Base-by-base conservation (phyloP, 2,888 invertebrate genomes). In the Lithosia quadra region DNA sequence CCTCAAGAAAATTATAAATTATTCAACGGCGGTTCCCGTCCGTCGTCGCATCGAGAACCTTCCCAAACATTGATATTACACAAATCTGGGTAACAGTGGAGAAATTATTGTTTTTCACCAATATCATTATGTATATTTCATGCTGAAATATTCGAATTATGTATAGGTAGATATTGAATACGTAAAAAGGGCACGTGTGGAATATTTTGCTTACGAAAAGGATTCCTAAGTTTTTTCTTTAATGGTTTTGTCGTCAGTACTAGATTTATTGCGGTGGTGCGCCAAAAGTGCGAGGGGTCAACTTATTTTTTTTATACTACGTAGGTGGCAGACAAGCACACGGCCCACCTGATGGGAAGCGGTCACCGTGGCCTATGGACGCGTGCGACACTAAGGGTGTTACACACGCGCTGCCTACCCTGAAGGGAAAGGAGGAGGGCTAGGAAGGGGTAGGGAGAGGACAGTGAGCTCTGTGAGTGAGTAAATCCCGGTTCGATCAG, bases 111-210 rank as follows among this genome's bases (percentile, higher is more conserved):
- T 79, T 76, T 72, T 74, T 74, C 72, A 58, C 65, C 76, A 77
- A 80, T 68, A 71, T 67, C 63, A 55, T 71, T 80, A 74, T 69
- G 78, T 65, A 74, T 72, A 70, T 79, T 70, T 80, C 77, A 80
- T 80, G 78, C 67, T 75, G 73, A 77, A 65, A 10, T 74, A 79
- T 77, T 77, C 70, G 79, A 79, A 76, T 76, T 74, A 36, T n/a
- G n/a, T n/a, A n/a, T n/a, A n/a, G n/a, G n/a, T 65, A 43, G 71
- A 59, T 77, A 78, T 78, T 69, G 78, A 66, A 60, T 33, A 28
- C 69, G 70, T 70, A 33, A 53, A 68, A 68, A 58, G 61, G 56
- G 28, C 24, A 53, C 67, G 69, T 72, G 74, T 74, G 67, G 71
- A 13, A 63, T 68, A 64, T 69, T 69, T 67, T 58, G 63, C 24